phyloP scores from a whole-genome alignment of 2,797 vertebrate species.

The Borostomias antarcticus region DNA sequence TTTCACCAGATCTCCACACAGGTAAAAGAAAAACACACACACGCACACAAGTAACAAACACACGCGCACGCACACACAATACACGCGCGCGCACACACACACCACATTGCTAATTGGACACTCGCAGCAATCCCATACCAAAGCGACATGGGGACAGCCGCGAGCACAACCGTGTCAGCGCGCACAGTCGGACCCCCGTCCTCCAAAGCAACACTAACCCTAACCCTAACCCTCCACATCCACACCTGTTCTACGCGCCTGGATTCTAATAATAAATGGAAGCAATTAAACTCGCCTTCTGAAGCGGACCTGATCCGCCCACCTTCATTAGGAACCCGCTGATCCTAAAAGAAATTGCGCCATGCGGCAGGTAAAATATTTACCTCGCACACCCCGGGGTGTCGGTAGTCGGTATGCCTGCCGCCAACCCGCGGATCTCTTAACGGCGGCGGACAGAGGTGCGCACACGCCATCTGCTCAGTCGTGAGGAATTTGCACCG shows the following conservation, averaged over 20 bases:
- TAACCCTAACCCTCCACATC: conserved; percentile 25
- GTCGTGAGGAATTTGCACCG: conserved; percentile 52
- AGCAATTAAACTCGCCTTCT: conserved; percentile 64
- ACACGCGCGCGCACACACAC: neutral
- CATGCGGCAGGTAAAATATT: conserved; percentile 61
- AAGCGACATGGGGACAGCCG: conserved; percentile 19
- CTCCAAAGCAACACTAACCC: conserved; percentile 23
- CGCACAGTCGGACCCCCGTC: conserved; percentile 27
- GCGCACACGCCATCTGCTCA: conserved; percentile 54
- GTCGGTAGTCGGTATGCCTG: conserved; percentile 49
- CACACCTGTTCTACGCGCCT: conserved; percentile 59
- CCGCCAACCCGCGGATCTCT: conserved; percentile 35
- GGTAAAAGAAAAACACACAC: neutral
- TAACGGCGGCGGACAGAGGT: conserved; percentile 47
- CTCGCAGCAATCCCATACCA: conserved; percentile 6
- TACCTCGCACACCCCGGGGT: conserved; percentile 41
- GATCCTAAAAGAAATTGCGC: conserved; percentile 49
- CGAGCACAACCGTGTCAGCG: conserved; percentile 12
- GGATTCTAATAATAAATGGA: conserved; percentile 61
- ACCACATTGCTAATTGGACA: conserved; percentile 34
- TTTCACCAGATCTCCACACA: conserved; percentile 57
- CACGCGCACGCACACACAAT: neutral
- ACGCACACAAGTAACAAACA: neutral
- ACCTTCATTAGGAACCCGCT: conserved; percentile 64
- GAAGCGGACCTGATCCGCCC: conserved; percentile 55